Evolutionary conservation across 2,113 vertebrate species (phyloP).

Genomic region (Rhombomys opimus): DNA sequence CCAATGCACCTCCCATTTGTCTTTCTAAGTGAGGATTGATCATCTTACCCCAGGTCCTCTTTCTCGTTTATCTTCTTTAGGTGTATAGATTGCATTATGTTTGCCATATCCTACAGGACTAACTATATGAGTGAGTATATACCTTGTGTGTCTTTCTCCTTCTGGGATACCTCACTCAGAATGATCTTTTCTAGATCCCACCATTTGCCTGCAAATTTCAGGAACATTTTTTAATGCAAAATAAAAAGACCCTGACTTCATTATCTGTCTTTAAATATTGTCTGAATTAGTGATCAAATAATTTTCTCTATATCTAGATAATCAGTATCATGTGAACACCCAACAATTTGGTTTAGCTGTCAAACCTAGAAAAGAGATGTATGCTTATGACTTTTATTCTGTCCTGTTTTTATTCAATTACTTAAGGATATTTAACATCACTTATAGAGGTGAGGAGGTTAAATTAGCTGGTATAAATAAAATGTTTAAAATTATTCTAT

Average conservation of each 20-base stretch:
- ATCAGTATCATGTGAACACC: neutral
- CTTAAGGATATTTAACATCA: constrained; percentile 60
- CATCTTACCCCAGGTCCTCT: too few species aligned
- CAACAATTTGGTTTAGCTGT: neutral
- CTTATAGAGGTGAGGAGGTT: neutral
- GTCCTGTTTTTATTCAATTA: constrained; percentile 50
- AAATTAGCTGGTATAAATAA: constrained; percentile 46
- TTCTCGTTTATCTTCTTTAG: too few species aligned
- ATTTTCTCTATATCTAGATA: constrained; percentile 38
- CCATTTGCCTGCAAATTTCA: too few species aligned
- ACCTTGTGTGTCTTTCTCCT: too few species aligned
- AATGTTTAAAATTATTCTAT: constrained; percentile 50
- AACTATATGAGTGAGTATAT: too few species aligned
- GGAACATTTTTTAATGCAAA: too few species aligned
- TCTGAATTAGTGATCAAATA: neutral
- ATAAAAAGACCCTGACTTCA: neutral
- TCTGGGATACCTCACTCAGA: too few species aligned
- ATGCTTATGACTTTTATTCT: neutral
- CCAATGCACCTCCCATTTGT: too few species aligned
- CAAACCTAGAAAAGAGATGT: neutral
- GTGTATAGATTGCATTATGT: too few species aligned
- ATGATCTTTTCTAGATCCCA: too few species aligned
- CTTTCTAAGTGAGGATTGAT: too few species aligned
- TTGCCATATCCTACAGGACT: too few species aligned
- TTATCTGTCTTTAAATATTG: neutral